phyloP scores from a whole-genome alignment of 2,888 invertebrate species.

The Pyrrhia umbra region DNA sequence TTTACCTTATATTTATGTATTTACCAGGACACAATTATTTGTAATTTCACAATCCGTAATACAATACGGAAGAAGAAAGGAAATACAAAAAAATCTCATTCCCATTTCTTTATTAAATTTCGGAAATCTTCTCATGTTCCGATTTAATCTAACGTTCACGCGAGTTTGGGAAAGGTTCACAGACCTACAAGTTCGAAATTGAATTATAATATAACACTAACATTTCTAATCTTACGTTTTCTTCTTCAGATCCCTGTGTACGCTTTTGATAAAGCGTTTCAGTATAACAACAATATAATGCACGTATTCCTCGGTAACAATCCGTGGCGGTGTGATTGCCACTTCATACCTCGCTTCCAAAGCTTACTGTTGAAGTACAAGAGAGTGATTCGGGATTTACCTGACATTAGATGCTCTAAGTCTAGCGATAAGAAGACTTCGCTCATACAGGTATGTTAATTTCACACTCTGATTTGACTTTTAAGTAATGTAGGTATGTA shows the following conservation, averaged over 20 bases:
- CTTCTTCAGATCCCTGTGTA: slow-evolving; percentile 93
- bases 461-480: not conserved
- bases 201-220: slow-evolving; percentile 4
- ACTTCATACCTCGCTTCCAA: slow-evolving; percentile 94
- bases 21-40: too few species aligned
- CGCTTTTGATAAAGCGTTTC: slow-evolving; percentile 94
- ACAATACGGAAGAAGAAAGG: not conserved
- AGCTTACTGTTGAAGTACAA: slow-evolving; percentile 92
- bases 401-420: slow-evolving; percentile 93
- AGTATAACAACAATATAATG: slow-evolving; percentile 93
- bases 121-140: slow-evolving; percentile 8
- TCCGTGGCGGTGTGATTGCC: slow-evolving; percentile 96
- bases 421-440: slow-evolving; percentile 91
- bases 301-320: slow-evolving; percentile 93
- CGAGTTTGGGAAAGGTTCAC: slow-evolving; percentile 21
- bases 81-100: slow-evolving; percentile 5
- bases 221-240: slow-evolving; percentile 22
- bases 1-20: too few species aligned
- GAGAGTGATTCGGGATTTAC: slow-evolving; percentile 92
- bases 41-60: too few species aligned
- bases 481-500: not conserved
- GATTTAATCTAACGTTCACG: slow-evolving; percentile 2
- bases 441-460: slow-evolving; percentile 88
- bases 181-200: slow-evolving; percentile 18
- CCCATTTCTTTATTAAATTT: not conserved